Base-by-base conservation (phyloP, 2,113 vertebrate genomes). In the Microcebus jonahi region DNA sequence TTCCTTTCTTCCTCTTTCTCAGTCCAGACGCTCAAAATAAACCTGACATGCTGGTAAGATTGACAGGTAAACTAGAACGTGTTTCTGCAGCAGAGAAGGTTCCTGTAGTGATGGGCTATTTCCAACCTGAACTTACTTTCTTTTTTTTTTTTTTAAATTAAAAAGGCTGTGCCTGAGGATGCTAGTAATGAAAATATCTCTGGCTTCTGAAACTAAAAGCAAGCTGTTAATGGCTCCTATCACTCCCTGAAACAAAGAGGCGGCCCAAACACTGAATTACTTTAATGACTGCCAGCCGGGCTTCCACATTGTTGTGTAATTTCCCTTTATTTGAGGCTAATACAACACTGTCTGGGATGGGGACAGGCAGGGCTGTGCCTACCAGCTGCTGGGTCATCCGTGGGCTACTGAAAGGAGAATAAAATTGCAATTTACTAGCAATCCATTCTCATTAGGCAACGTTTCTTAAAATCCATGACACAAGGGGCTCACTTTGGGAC, bases 121-220 rank as follows among this genome's bases (percentile, higher is more conserved):
- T 95, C 91, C 92, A 93, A 70, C 92, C 92, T 82, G 95, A 80
- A 96, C 90, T 95, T 82, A 7, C 82, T 14, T 18, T 95, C 75
- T 97, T 89, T 93, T 91, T 91, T 42, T 42, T 42, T 95, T 73
- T 91, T 92, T 95, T 75, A 97, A 91, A 84, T 97, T 55, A 95
- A 95, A 90, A 94, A 95, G 55, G 83, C 96, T 87, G 17, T 89
- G 95, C 96, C 97, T 77, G 75, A 96, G 95, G 95, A 97, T 89
- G 88, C 61, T 42, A n/a, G 1, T 96, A 85, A 81, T 84, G 90
- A 97, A 97, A 96, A 57, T 55, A 88, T 63, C 0, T 84, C 94
- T 88, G 68, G 67, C 92, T 96, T 95, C 95, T 65, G 89, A 97
- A 85, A 89, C 79, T 23, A 82, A 95, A 95, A 93, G 91, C 80